These are phyloP conservation scores for Ceratina calcarata DNA, from an alignment of 1,140 invertebrate genomes.

Conservation along the genomic window DNA sequence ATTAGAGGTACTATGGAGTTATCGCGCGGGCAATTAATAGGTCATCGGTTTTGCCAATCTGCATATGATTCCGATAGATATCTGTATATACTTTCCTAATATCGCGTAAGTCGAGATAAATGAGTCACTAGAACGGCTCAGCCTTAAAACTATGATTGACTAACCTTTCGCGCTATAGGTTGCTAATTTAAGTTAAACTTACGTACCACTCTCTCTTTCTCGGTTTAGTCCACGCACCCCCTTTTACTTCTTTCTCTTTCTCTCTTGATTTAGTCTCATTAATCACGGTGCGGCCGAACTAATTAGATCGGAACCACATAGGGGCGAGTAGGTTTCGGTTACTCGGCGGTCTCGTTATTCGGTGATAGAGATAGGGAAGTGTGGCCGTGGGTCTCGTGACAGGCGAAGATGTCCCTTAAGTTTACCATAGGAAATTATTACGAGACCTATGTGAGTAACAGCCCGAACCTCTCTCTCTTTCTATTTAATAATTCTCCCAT, in stretches of 20 bases:
- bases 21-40: slow-evolving; percentile 24
- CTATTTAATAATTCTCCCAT: not conserved
- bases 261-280: slow-evolving; percentile 66
- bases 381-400: not conserved
- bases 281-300: slow-evolving; percentile 71
- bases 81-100: slow-evolving; percentile 26
- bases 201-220: slow-evolving; percentile 58
- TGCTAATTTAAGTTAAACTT: slow-evolving; percentile 79
- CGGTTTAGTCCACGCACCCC: slow-evolving; percentile 51
- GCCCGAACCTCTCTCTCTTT: not conserved
- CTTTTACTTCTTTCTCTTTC: slow-evolving; percentile 63
- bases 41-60: slow-evolving; percentile 46
- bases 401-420: slow-evolving; percentile 72
- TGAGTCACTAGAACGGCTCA: slow-evolving; percentile 71
- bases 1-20: slow-evolving; percentile 1
- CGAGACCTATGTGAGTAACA: slow-evolving; percentile 76
- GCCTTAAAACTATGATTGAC: slow-evolving; percentile 63
- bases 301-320: slow-evolving; percentile 68
- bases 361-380: slow-evolving; percentile 10
- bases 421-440: slow-evolving; percentile 77
- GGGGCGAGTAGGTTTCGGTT: slow-evolving; percentile 43
- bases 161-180: slow-evolving; percentile 77
- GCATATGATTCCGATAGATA: slow-evolving; percentile 24
- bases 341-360: slow-evolving; percentile 24
- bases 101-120: slow-evolving; percentile 67